phyloP scores from a whole-genome alignment of 2,888 invertebrate genomes.

The Tyria jacobaeae region DNA sequence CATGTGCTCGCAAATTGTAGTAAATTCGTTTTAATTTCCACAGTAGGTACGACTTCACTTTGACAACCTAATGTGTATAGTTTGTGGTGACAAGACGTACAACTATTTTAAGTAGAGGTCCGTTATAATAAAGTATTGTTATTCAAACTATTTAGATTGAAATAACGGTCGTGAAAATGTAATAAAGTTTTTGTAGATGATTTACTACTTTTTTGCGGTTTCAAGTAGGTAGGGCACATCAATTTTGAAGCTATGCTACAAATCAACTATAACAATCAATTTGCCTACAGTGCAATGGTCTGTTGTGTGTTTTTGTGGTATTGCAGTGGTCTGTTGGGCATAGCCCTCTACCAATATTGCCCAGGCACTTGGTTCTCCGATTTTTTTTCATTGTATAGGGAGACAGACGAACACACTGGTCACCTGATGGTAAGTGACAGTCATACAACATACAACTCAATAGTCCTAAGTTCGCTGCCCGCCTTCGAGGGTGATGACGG shows the following conservation, averaged over 20 bases:
- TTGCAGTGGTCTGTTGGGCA: too few species aligned
- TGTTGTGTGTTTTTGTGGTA: too few species aligned
- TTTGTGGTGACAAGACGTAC: not conserved
- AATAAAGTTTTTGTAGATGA: not conserved
- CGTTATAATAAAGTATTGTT: not conserved
- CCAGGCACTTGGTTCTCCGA: too few species aligned
- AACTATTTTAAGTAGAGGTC: not conserved
- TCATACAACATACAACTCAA: too few species aligned
- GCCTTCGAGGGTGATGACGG: too few species aligned
- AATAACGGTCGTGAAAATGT: not conserved
- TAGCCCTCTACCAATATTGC: too few species aligned
- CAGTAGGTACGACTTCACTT: conserved; percentile 22
- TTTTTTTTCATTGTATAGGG: too few species aligned
- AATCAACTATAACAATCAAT: too few species aligned
- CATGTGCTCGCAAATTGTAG: conserved; percentile 43
- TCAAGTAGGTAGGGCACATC: not conserved
- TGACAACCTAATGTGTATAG: conserved; percentile 27
- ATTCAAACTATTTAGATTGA: not conserved
- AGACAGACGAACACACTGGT: too few species aligned
- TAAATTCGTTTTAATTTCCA: conserved; percentile 38
- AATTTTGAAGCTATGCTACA: not conserved
- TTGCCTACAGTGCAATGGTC: too few species aligned
- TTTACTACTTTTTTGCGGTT: not conserved
- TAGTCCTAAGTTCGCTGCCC: too few species aligned
- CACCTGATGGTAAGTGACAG: too few species aligned